Conservation (phyloP, 2,888 invertebrate genomes). For the Acleris emargana region DNA sequence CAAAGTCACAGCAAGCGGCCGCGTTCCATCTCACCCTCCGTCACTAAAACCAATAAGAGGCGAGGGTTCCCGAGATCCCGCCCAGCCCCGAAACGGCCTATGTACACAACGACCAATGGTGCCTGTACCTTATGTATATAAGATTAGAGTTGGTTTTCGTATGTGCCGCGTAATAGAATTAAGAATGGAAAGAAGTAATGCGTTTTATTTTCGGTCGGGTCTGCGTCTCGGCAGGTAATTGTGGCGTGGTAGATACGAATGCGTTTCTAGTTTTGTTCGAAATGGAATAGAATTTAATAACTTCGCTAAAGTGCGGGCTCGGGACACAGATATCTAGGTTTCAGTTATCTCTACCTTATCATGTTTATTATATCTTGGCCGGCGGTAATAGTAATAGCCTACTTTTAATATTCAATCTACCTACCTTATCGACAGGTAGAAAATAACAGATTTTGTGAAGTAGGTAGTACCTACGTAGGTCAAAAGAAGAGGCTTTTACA, state of each 20-base stretch:
- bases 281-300: not conserved
- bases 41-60: conserved; percentile 79
- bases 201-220: conserved; percentile 53
- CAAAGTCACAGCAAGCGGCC: conserved; percentile 67
- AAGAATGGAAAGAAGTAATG: conserved; percentile 36
- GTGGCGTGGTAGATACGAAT: conserved; percentile 18
- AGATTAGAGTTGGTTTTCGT: conserved; percentile 41
- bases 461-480: no score
- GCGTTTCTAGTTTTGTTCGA: conserved; percentile 8
- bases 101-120: conserved; percentile 44
- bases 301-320: no score
- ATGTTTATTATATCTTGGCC: no score
- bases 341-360: no score
- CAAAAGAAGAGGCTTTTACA: no score
- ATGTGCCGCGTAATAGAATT: conserved; percentile 54
- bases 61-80: conserved; percentile 65
- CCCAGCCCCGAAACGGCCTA: conserved; percentile 67
- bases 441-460: no score
- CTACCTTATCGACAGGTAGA: no score
- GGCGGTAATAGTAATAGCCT: no score
- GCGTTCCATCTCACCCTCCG: conserved; percentile 70
- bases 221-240: conserved; percentile 40
- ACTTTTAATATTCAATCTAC: no score
- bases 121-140: conserved; percentile 43
- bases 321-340: no score